Evolutionary conservation across 2,888 invertebrate species (phyloP).

Genomic region (Lithophane leautieri): DNA sequence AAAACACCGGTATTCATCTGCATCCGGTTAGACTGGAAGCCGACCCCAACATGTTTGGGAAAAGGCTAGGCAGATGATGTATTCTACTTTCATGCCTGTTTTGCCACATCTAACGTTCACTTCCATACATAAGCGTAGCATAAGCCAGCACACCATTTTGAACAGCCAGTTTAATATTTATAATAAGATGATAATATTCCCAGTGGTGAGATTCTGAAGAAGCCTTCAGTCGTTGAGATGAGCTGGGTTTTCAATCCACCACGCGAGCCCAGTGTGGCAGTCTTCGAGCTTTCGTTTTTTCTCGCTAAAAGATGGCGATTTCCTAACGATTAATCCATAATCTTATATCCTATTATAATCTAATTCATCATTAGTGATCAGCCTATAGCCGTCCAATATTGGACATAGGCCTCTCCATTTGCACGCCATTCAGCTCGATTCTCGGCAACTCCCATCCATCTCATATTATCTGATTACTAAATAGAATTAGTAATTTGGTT

Average conservation of each 20-base stretch:
- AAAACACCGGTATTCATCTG: too few species aligned
- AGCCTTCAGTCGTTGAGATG: not conserved
- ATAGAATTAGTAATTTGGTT: not conserved
- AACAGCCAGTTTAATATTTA: not conserved
- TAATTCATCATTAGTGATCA: too few species aligned
- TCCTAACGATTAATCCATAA: not conserved
- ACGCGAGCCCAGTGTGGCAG: not conserved
- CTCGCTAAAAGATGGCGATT: not conserved
- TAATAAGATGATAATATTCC: not conserved
- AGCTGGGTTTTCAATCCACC: not conserved
- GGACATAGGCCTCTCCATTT: too few species aligned
- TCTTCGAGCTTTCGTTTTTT: not conserved
- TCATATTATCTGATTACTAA: not conserved
- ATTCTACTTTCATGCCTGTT: too few species aligned
- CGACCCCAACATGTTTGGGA: too few species aligned
- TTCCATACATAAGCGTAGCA: too few species aligned
- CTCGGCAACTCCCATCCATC: too few species aligned
- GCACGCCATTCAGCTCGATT: too few species aligned
- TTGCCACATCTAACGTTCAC: too few species aligned
- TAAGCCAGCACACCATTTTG: not conserved
- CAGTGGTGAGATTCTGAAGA: not conserved
- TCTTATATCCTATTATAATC: not conserved
- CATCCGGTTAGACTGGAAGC: too few species aligned
- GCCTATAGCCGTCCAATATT: too few species aligned
- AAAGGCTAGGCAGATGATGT: too few species aligned